phyloP scores from a whole-genome alignment of 2,888 invertebrate genomes.

The Conomelus anceps region DNA sequence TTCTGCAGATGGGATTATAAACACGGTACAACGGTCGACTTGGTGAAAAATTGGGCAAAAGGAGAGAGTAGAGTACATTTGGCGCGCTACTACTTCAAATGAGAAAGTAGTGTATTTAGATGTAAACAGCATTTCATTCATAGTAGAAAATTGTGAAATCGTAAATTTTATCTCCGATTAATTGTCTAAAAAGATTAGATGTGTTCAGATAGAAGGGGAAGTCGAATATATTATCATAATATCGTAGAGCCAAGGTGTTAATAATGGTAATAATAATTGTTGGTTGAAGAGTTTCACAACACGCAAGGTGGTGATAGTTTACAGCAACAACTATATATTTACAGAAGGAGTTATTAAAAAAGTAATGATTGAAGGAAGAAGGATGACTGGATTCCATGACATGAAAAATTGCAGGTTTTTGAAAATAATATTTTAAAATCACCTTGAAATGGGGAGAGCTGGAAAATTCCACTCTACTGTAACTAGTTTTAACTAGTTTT shows the following conservation, averaged over 20 bases:
- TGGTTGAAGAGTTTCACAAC: neutral
- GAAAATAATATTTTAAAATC: neutral
- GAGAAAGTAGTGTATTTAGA: neutral
- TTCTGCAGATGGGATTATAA: constrained; percentile 23
- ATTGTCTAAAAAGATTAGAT: neutral
- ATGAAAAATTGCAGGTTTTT: neutral
- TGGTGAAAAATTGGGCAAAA: constrained; percentile 22
- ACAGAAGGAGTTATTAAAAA: neutral
- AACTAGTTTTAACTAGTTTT: neutral
- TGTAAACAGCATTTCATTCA: too few relatives aligned
- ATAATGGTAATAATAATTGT: neutral
- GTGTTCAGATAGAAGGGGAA: neutral
- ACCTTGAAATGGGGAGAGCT: neutral
- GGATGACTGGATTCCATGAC: neutral
- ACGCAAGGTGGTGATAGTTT: neutral
- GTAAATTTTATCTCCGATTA: neutral
- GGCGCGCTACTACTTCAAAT: neutral
- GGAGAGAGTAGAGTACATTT: neutral
- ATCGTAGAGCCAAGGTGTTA: neutral
- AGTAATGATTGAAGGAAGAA: neutral
- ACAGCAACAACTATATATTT: neutral
- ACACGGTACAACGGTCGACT: constrained; percentile 18
- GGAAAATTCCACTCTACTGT: neutral
- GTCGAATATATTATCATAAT: neutral
- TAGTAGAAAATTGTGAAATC: neutral